phyloP scores from a whole-genome alignment of 1,140 invertebrate genomes.

The Drosophila auraria region DNA sequence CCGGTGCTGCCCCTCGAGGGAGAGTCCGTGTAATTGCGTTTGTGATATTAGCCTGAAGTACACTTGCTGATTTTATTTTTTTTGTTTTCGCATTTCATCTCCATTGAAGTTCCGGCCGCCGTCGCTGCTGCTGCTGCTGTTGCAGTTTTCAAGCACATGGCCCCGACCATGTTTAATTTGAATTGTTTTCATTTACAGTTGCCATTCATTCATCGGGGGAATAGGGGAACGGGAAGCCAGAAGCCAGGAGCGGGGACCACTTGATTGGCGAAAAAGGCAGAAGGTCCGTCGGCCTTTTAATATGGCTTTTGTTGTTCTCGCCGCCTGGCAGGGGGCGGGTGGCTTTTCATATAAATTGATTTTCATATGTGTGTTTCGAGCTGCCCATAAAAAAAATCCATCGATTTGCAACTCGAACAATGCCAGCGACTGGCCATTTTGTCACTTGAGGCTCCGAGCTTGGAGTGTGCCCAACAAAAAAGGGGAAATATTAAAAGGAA shows the following conservation, averaged over 20 bases:
- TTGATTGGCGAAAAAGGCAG: constrained; percentile 59
- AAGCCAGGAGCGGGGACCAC: constrained; percentile 42
- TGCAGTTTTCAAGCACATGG: constrained; percentile 76
- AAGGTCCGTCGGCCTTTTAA: constrained; percentile 48
- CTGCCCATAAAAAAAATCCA: constrained; percentile 2
- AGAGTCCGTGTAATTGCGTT: constrained; percentile 78
- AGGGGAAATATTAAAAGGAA: neutral
- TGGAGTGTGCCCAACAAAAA: neutral
- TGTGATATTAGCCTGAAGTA: constrained; percentile 82
- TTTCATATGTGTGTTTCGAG: constrained; percentile 31
- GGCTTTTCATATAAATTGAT: constrained; percentile 70
- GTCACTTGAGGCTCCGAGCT: constrained; percentile 10
- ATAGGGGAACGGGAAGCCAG: constrained; percentile 23
- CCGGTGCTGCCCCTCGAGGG: neutral
- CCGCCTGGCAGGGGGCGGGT: neutral
- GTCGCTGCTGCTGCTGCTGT: constrained; percentile 72
- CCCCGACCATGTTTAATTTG: constrained; percentile 76
- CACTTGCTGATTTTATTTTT: constrained; percentile 55
- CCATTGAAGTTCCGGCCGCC: constrained; percentile 72
- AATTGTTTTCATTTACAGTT: constrained; percentile 84
- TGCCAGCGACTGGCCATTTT: constrained; percentile 10
- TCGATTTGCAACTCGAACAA: constrained; percentile 10
- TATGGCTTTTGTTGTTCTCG: constrained; percentile 58
- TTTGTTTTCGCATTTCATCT: constrained; percentile 34
- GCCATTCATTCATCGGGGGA: constrained; percentile 75